Conservation (phyloP, 1,140 invertebrate species). For the Hycleus cichorii region DNA sequence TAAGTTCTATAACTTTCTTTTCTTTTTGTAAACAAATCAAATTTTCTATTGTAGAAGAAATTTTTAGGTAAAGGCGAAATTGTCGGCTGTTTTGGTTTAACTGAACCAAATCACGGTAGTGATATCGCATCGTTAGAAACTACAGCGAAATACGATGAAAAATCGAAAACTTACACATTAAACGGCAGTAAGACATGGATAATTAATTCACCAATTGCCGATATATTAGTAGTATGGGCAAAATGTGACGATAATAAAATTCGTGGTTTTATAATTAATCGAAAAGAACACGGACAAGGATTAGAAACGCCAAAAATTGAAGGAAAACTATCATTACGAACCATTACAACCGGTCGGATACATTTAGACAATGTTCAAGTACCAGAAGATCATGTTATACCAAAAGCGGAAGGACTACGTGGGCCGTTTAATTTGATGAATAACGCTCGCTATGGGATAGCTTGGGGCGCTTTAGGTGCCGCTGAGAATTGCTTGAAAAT, state of each 20-base stretch:
- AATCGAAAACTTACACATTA: slow-evolving; percentile 71
- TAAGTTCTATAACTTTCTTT: slow-evolving; percentile 1
- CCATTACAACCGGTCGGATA: slow-evolving; percentile 94
- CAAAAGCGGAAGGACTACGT: slow-evolving; percentile 74
- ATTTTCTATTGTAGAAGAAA: neutral
- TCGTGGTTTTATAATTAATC: slow-evolving; percentile 90
- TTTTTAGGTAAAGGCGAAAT: slow-evolving; percentile 61
- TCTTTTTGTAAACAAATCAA: neutral
- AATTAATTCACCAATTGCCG: slow-evolving; percentile 91
- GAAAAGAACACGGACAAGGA: slow-evolving; percentile 65
- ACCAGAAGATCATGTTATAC: slow-evolving; percentile 85
- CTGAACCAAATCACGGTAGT: slow-evolving; percentile 97
- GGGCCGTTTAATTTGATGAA: slow-evolving; percentile 95
- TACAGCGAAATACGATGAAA: slow-evolving; percentile 63
- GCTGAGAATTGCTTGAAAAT: slow-evolving; percentile 89
- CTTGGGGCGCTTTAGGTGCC: slow-evolving; percentile 94
- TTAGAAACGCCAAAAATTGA: slow-evolving; percentile 91
- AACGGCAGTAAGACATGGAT: slow-evolving; percentile 96
- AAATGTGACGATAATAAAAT: slow-evolving; percentile 74
- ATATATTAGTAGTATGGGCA: slow-evolving; percentile 88
- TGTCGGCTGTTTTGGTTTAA: slow-evolving; percentile 94
- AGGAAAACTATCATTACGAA: slow-evolving; percentile 94
- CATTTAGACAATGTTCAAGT: slow-evolving; percentile 93
- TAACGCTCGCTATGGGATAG: slow-evolving; percentile 94
- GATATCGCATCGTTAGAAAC: slow-evolving; percentile 88